Conservation (phyloP, 2,797 vertebrate genomes). For the Lacerta viridis region DNA sequence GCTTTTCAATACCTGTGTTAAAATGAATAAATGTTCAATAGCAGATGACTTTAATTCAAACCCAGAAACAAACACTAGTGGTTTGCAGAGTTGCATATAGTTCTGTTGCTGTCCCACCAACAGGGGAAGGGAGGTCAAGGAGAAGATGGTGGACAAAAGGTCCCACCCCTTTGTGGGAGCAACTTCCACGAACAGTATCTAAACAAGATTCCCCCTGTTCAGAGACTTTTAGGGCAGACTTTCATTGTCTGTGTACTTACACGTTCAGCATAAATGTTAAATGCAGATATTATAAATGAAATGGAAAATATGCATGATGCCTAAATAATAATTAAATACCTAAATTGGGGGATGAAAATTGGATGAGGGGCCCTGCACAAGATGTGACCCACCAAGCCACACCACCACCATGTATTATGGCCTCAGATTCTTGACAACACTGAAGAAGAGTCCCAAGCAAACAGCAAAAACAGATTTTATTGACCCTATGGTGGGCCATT, state of each 20-base stretch:
- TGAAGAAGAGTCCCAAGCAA: neutral
- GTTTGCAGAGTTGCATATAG: conserved; percentile 61
- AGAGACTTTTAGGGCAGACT: conserved; percentile 59
- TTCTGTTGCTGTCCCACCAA: conserved; percentile 59
- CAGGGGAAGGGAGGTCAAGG: neutral
- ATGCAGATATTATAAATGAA: conserved; percentile 18
- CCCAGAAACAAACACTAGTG: conserved; percentile 41
- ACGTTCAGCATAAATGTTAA: conserved; percentile 45
- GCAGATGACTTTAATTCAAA: conserved; percentile 41
- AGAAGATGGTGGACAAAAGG: neutral
- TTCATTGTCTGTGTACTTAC: conserved; percentile 52
- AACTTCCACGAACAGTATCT: neutral
- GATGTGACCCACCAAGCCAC: neutral
- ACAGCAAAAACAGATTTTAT: neutral
- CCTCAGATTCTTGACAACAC: neutral
- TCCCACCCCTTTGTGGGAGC: neutral
- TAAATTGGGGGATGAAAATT: conserved; percentile 3
- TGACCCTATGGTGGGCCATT: neutral
- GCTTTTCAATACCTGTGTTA: conserved; percentile 50
- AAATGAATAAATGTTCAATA: conserved; percentile 56
- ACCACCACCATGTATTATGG: neutral
- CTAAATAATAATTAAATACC: neutral
- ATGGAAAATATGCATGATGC: conserved; percentile 29
- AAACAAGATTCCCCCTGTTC: neutral
- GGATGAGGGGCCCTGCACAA: neutral